Conservation (phyloP, 1,140 invertebrate species). For the Zelostemma sp. region DNA sequence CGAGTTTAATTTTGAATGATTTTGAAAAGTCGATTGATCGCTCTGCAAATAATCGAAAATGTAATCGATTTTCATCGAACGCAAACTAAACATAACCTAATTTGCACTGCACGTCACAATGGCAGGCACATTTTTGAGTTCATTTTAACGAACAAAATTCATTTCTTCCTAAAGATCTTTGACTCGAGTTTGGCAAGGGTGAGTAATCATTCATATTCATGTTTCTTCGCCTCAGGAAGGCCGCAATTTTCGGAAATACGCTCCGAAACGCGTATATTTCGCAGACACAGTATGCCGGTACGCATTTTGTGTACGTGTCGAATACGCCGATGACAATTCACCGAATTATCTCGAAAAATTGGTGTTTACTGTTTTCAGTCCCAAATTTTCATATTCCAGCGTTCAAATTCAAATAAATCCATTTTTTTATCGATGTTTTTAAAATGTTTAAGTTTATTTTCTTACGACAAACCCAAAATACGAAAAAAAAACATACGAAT, state of each 20-base stretch:
- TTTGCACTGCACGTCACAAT: no score
- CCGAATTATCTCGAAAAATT: no score
- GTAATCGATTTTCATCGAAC: no score
- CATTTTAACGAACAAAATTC: slow-evolving; percentile 33
- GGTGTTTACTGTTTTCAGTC: slow-evolving; percentile 13
- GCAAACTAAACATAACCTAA: no score
- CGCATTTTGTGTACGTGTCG: slow-evolving; percentile 51
- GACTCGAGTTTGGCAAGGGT: slow-evolving; percentile 16
- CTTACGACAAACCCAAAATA: no score
- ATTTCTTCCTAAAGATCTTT: slow-evolving; percentile 26
- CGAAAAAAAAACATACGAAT: no score
- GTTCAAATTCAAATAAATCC: no score
- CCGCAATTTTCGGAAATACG: not conserved
- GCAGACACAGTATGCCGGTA: slow-evolving; percentile 28
- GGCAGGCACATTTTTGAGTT: slow-evolving; percentile 41
- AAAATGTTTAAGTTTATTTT: no score
- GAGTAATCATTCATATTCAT: slow-evolving; percentile 3
- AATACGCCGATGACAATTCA: slow-evolving; percentile 14
- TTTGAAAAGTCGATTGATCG: no score
- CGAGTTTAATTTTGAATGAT: no score
- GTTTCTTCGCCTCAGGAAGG: not conserved
- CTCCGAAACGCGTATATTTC: slow-evolving; percentile 9
- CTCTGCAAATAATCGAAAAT: not conserved
- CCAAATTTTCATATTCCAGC: not conserved
- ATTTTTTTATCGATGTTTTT: no score